Conservation (phyloP, 2,113 vertebrate species). For the Peromyscus maniculatus region DNA sequence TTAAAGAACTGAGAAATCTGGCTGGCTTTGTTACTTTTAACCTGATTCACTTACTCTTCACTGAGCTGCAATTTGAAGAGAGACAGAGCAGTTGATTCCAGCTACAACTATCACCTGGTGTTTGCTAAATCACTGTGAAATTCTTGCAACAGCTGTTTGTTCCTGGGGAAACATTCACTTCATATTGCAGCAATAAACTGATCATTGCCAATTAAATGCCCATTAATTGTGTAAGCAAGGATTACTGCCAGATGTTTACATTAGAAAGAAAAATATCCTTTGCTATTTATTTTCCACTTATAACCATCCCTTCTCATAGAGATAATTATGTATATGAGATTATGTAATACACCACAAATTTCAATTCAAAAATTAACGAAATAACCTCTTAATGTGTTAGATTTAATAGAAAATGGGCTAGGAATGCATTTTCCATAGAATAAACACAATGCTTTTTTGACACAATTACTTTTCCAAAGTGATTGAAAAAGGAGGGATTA, state of each 20-base stretch:
- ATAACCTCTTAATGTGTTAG: conserved; percentile 62
- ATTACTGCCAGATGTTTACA: conserved; percentile 98
- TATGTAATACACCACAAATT: conserved; percentile 79
- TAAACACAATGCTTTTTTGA: conserved; percentile 53
- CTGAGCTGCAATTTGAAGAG: conserved; percentile 71
- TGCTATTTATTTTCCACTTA: conserved; percentile 90
- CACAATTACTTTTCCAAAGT: neutral
- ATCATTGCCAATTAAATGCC: conserved; percentile 99
- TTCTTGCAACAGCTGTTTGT: conserved; percentile 96
- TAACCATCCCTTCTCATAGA: conserved; percentile 83
- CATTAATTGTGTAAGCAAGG: conserved; percentile 98
- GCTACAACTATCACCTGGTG: conserved; percentile 91
- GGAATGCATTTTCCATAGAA: neutral
- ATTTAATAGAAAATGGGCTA: conserved; percentile 36
- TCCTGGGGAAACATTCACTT: conserved; percentile 94
- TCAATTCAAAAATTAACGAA: conserved; percentile 77
- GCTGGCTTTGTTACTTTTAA: conserved; percentile 52
- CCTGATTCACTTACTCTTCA: neutral
- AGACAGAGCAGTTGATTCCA: conserved; percentile 85
- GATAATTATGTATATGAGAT: conserved; percentile 80
- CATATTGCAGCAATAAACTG: conserved; percentile 96
- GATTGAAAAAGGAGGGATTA: neutral
- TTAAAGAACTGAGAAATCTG: neutral
- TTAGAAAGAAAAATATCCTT: conserved; percentile 95
- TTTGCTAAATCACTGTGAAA: conserved; percentile 92